Evolutionary conservation across 1,140 invertebrate genomes (phyloP).

Genomic region (Euglossa dilemma): DNA sequence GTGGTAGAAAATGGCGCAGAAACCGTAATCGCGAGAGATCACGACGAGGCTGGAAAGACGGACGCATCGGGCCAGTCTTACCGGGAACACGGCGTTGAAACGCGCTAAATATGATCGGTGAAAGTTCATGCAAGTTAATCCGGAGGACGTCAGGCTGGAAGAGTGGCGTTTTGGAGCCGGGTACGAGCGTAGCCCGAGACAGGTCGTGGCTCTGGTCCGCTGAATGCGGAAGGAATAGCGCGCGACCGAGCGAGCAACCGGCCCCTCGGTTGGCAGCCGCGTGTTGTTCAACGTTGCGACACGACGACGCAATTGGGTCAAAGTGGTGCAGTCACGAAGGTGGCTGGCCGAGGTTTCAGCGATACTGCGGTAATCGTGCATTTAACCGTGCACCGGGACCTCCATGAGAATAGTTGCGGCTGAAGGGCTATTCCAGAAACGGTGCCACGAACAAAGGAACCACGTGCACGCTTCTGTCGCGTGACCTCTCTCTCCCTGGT

Average conservation of each 20-base stretch:
- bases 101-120: constrained; percentile 31
- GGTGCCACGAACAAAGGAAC: constrained; percentile 74
- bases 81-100: neutral
- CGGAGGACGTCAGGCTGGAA: neutral
- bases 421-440: constrained; percentile 68
- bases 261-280: neutral
- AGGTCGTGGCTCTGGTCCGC: constrained; percentile 22
- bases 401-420: constrained; percentile 52
- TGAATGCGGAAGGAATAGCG: constrained; percentile 54
- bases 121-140: constrained; percentile 40
- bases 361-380: constrained; percentile 55
- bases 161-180: constrained; percentile 32
- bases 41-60: neutral
- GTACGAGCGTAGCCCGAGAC: neutral
- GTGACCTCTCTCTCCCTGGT: constrained; percentile 3
- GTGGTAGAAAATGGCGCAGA: too few relatives aligned
- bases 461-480: constrained; percentile 62
- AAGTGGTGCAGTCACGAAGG: constrained; percentile 61
- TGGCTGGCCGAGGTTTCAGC: constrained; percentile 52
- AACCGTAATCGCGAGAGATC: too few relatives aligned
- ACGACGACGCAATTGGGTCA: constrained; percentile 60
- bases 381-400: constrained; percentile 54
- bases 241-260: neutral
- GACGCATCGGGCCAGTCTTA: neutral
- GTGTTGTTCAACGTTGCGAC: constrained; percentile 42